Evolutionary conservation across 2,113 vertebrate species (phyloP), one percentile per base, ranked within the genome.

Genomic region (Struthio camelus): DNA sequence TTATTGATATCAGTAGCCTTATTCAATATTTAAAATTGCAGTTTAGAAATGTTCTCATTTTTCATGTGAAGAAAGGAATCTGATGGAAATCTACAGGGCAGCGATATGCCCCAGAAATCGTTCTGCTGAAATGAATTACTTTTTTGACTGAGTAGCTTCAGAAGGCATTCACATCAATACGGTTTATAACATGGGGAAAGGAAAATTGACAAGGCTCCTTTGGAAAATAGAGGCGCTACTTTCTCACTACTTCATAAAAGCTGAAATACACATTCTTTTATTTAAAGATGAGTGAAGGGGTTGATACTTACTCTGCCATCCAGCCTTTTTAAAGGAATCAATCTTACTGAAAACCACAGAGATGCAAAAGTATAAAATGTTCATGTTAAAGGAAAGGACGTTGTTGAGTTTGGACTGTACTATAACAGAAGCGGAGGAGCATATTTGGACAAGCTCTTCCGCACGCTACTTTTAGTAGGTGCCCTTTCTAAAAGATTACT

Each of bases 1-100:
- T 94, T 96, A 85, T 80, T 93, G 93, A 85, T 92, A 96, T 94
- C 85, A 78, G 82, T 94, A 89, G 85, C 89, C 59, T 95, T 97
- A 95, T 93, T 97, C 97, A 94, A 97, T 96, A 97, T 97, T 97
- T 96, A 97, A 96, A 96, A 95, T 94, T 82, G 90, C 62, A 61
- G 75, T 91, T 61, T 58, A 96, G 88, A 96, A 82, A 96, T 89
- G 70, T 73, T 78, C 83, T 96, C 89, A 94, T 72, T 96, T 97
- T 97, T 97, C 95, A 92, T 94, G 81, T 85, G 88, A 96, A 96
- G 67, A 92, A 62, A 95, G 93, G 79, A 91, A 97, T 94, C 56
- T 96, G 87, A 96, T 95, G 90, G 76, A 95, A 96, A 79, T 86
- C 62, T 96, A 81, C 42, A 89, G 94, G 86, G 80, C 90, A 96